phyloP scores from a whole-genome alignment of 64 coral and sea anemone species.

The Porites lutea region DNA sequence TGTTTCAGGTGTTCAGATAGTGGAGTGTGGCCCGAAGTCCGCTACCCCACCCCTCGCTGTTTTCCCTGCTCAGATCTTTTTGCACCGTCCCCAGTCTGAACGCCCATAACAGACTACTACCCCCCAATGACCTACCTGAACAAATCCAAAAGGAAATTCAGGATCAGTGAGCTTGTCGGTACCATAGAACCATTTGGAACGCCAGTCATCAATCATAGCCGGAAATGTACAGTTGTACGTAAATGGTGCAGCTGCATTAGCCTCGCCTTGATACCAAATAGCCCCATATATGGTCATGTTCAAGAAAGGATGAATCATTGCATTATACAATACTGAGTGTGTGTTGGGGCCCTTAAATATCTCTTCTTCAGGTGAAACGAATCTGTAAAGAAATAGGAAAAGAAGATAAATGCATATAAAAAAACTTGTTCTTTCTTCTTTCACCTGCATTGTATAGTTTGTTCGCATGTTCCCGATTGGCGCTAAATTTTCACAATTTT shows the following conservation, averaged over 20 bases:
- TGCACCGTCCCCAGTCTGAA: too few relatives aligned
- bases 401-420: not conserved
- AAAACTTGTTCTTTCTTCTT: too few relatives aligned
- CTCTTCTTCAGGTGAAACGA: slow-evolving; percentile 4
- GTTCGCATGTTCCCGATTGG: too few relatives aligned
- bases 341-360: slow-evolving; percentile 5
- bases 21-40: too few relatives aligned
- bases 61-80: too few relatives aligned
- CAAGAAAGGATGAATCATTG: slow-evolving; percentile 92
- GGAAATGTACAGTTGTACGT: slow-evolving; percentile 98
- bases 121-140: slow-evolving; percentile 67
- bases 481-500: too few relatives aligned
- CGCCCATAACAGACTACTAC: not conserved
- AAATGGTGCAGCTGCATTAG: slow-evolving; percentile 59
- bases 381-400: slow-evolving; percentile 11
- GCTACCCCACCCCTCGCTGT: too few relatives aligned
- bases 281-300: slow-evolving; percentile 99
- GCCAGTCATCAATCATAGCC: slow-evolving; percentile 99
- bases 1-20: too few relatives aligned
- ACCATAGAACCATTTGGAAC: slow-evolving; percentile 86
- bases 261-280: slow-evolving; percentile 98
- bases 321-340: slow-evolving; percentile 87
- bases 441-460: too few relatives aligned
- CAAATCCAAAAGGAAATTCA: slow-evolving; percentile 96
- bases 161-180: slow-evolving; percentile 77